These are phyloP conservation scores for Odocoileus virginianus DNA, from an alignment of 2,113 vertebrate genomes.

Conservation along the genomic window DNA sequence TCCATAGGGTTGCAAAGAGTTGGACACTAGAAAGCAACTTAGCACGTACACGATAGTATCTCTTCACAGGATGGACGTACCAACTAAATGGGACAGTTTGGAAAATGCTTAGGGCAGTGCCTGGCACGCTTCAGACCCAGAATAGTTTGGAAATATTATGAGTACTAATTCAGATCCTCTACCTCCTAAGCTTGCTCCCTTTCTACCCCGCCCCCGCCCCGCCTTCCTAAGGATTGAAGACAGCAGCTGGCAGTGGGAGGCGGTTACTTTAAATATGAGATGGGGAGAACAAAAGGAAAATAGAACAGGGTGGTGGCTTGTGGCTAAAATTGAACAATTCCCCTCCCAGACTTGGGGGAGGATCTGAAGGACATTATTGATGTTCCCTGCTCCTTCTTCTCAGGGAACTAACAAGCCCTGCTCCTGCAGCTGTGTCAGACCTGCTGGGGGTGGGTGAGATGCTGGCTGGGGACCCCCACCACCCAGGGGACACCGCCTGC, in stretches of 20 bases:
- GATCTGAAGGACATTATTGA: background rate
- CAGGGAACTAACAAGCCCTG: background rate
- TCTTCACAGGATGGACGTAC: accelerated
- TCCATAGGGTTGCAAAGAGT: background rate
- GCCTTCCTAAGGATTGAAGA: conserved; percentile 27
- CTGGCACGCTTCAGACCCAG: background rate
- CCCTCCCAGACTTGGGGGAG: background rate
- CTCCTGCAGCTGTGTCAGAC: too few species aligned
- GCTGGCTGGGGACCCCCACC: background rate
- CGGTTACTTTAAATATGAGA: conserved; percentile 60
- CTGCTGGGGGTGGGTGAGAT: background rate
- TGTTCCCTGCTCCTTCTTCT: background rate
- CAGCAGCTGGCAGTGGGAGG: conserved; percentile 67
- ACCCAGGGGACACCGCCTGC: background rate
- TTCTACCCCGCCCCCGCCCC: background rate
- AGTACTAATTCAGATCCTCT: background rate
- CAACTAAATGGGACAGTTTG: background rate
- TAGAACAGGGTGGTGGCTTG: conserved; percentile 13
- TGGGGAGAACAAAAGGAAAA: conserved; percentile 56
- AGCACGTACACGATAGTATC: accelerated
- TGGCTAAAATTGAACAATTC: background rate
- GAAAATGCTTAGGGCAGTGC: background rate
- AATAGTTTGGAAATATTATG: background rate
- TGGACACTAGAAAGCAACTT: background rate
- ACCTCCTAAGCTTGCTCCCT: background rate